These are phyloP conservation scores for Daubentonia madagascariensis DNA, from an alignment of 2,113 vertebrate species.

Conservation along the genomic window DNA sequence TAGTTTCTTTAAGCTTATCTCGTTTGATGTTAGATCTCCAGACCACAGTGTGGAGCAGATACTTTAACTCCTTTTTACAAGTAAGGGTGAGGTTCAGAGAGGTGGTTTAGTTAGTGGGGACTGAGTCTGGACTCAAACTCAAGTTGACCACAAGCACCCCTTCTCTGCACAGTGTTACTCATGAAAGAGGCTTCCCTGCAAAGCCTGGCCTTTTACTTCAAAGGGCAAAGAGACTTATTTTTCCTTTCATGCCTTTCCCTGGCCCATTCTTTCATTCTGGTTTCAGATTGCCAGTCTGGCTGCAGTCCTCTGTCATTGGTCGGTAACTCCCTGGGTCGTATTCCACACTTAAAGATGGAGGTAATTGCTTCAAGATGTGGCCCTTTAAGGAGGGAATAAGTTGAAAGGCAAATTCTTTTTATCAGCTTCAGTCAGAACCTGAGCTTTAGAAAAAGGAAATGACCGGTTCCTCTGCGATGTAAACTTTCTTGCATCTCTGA, in stretches of 20 bases:
- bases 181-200: conserved; percentile 25
- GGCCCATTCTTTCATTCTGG: conserved; percentile 76
- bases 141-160: not conserved
- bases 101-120: not conserved
- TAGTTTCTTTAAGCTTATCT: not conserved
- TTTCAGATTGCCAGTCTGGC: conserved; percentile 78
- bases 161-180: not conserved
- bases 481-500: conserved; percentile 36
- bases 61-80: not conserved
- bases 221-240: conserved; percentile 74
- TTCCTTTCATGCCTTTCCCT: conserved; percentile 79
- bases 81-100: not conserved
- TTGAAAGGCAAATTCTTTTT: conserved; percentile 77
- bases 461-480: not conserved
- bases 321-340: conserved; percentile 80
- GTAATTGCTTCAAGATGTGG: conserved; percentile 86
- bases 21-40: not conserved
- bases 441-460: conserved; percentile 59
- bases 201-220: conserved; percentile 67
- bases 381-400: conserved; percentile 62
- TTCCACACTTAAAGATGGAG: conserved; percentile 80
- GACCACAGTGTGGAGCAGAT: not conserved
- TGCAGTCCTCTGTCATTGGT: conserved; percentile 80
- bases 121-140: not conserved
- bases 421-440: conserved; percentile 75